Evolutionary conservation across 2,113 vertebrate genomes (phyloP), one percentile per base, ranked within the genome.

Genomic region (Hepsetus odoe): DNA sequence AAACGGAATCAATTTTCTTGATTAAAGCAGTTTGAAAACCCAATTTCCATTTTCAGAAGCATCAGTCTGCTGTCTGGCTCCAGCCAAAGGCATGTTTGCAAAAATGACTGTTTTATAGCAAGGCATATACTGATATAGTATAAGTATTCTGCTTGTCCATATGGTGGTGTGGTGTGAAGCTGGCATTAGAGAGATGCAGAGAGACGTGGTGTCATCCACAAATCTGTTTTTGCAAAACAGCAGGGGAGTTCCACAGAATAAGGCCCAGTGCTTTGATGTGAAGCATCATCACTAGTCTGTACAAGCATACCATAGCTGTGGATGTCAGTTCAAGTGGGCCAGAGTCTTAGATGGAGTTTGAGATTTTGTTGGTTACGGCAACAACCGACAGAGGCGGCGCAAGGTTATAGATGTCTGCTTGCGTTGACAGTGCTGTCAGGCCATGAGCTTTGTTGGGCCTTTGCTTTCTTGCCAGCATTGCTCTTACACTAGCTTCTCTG

Each of bases 401-500:
- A 24, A 14, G 62, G 55, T 61, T 77, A 59, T 28, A 61, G 24
- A 67, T 18, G 56, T 61, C 11, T 58, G 53, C 5, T 55, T 51
- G 44, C 26, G 30, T 42, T 71, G 44, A 62, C 40, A 22, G 30
- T 35, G 56, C 68, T 79, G 76, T 79, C 76, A 72, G 56, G 46
- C 66, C 46, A 28, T 0, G n/a, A 69, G 66, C 66, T 38, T 32
- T n/a, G 76, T 46, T 33, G 38, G 53, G 20, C 20, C n/a, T 35
- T 20, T 55, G 33, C 66, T 35, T 77, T 79, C 42, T 30, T 16
- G n/a, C 58, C 35, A 13, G 56, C 59, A 65, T 49, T n/a, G 61
- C 61, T 65, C 20, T 65, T n/a, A 38, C 7, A 9, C 1, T 20
- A 38, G 33, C 30, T 64, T 14, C 61, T 64, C 4, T 35, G 59